Evolutionary conservation across 30 jellyfish, hydroid and myxozoan species (phyloP), one percentile per base, ranked within the genome.

Genomic region (Hydractinia echinata): DNA sequence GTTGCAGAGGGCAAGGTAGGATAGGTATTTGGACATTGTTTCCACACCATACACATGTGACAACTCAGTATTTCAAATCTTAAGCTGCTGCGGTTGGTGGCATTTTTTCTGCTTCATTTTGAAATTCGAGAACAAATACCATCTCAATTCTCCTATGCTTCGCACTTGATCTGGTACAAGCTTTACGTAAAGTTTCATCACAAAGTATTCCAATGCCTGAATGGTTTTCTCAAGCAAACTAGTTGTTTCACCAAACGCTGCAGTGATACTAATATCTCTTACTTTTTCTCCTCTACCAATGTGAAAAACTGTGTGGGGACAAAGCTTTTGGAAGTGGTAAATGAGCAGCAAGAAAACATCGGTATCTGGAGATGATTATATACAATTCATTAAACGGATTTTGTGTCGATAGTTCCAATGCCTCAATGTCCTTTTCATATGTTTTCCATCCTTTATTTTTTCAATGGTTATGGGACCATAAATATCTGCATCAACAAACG

Each of bases 71-170:
- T 56, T 56, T 56, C n/a, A 56, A 56, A 56, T 56, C 68, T 56
- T n/a, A 56, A 56, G 68, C 68, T 56, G 68, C 68, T 56, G 68
- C 68, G n/a, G 68, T 56, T 56, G 10, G 68, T 56, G 68, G 68
- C 68, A 56, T 9, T 56, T 10, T 56, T 56, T 56, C 68, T 56
- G n/a, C 68, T 9, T 56, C 68, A n/a, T 56, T 10, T 56, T 56
- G 68, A 56, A 56, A 56, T 56, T 56, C n/a, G 68, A 56, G 68
- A 56, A 56, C 68, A 56, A n/a, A 56, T 56, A 56, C 68, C 68
- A 56, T 56, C 68, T 56, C 68, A 56, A 56, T 56, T 56, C 68
- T 56, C 68, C 10, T n/a, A 10, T 56, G 13, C 10, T 56, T 56
- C n/a, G 10, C 13, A 56, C 68, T 56, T 56, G 68, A 9, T 56